Base-by-base conservation (phyloP, 1,140 invertebrate species). In the Lordiphosa stackelbergi region DNA sequence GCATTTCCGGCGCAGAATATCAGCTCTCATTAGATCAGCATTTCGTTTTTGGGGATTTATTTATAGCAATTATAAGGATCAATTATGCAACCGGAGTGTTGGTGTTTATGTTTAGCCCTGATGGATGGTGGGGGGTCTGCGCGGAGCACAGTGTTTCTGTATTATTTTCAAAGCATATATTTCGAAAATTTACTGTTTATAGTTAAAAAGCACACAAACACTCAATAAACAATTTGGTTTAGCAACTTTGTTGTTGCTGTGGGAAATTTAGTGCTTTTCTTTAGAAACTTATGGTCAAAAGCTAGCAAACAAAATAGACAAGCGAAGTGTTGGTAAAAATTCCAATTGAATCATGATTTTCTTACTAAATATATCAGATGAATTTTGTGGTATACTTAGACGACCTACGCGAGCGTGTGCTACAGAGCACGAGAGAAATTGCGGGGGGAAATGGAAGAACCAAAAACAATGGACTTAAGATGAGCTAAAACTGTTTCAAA, bases 1-100 rank as follows among this genome's bases (percentile, higher is more conserved):
- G 34, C 42, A 13, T 38, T 34, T 69, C 66, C 34, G 38, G 57
- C 49, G 36, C 35, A 4, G 45, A 56, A 34, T 37, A n/a, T 10
- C 42, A 37, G 47, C 48, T 47, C 54, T 54, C 13, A 56, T 57
- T 60, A 61, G 63, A 68, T 64, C 51, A 66, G 53, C 62, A 43
- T 61, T 75, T 59, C 47, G 31, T 36, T 66, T 41, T 42, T 41
- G 41, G 24, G 64, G 35, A 69, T 58, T 81, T 79, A 79, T 81
- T 68, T 64, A 68, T 63, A 59, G 73, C 38, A 34, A 57, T 60
- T 68, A 71, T 68, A 71, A 72, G 53, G 38, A 70, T 62, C 64
- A 68, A 81, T 83, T 81, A 77, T 81, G 75, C 77, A 81, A 81
- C 69, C 49, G 37, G 28, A 46, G 71, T 83, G 64, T 69, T 52